These are phyloP conservation scores for Oceanodroma tethys DNA, from an alignment of 2,113 vertebrate genomes.

Conservation along the genomic window DNA sequence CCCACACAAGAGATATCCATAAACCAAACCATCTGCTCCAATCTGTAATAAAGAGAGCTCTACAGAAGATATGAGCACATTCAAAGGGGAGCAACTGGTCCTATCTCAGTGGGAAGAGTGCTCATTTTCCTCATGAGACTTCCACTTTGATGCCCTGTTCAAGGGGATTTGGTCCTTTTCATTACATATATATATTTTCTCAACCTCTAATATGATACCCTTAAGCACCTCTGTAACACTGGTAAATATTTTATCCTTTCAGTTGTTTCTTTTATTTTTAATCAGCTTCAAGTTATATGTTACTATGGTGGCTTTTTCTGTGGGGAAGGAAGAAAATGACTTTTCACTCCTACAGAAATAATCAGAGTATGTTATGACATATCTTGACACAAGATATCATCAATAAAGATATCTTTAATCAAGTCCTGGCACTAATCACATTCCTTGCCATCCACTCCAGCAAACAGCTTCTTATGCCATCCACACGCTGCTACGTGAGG, in stretches of 20 bases:
- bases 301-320: neutral
- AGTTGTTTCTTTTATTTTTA: neutral
- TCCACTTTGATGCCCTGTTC: neutral
- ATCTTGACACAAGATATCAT: neutral
- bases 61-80: fast-evolving
- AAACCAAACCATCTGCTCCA: neutral
- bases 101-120: neutral
- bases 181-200: neutral
- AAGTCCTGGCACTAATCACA: neutral
- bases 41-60: neutral
- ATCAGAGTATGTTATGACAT: neutral
- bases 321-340: neutral
- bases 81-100: neutral
- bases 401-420: neutral
- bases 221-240: neutral
- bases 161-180: neutral
- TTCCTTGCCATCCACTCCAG: neutral
- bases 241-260: neutral
- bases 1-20: neutral
- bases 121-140: neutral
- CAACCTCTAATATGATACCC: neutral
- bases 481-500: neutral
- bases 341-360: neutral
- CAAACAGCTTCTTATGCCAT: neutral
- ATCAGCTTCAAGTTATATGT: neutral